Conservation (phyloP, 1,140 invertebrate genomes). For the Drosophila nebulosa region DNA sequence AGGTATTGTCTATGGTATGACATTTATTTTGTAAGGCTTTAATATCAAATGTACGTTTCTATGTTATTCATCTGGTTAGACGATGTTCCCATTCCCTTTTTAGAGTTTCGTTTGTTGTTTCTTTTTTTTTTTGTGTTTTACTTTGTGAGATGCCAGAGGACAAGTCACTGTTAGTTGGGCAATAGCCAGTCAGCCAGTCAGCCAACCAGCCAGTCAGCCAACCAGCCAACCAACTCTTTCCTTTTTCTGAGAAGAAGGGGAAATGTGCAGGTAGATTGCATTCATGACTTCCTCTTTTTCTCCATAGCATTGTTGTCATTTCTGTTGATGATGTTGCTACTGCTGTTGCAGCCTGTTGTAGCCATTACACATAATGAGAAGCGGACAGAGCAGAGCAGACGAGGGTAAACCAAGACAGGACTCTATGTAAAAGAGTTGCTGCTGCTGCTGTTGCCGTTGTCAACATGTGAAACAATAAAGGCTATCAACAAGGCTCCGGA, state of each 20-base stretch:
- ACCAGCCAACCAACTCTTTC: conserved; percentile 5
- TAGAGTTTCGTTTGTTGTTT: conserved; percentile 1
- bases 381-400: conserved; percentile 19
- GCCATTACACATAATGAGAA: conserved; percentile 75
- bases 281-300: conserved; percentile 65
- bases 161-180: conserved; percentile 32
- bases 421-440: conserved; percentile 69
- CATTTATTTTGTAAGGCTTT: conserved; percentile 1
- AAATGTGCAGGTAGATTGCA: conserved; percentile 70
- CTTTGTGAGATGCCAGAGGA: conserved; percentile 29
- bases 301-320: conserved; percentile 56
- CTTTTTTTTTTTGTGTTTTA: conserved; percentile 26
- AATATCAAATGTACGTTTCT: background rate
- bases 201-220: conserved; percentile 6
- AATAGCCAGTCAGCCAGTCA: conserved; percentile 11
- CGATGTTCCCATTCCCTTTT: background rate
- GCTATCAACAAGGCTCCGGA: conserved; percentile 52
- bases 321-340: conserved; percentile 13
- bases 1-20: background rate
- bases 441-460: conserved; percentile 53
- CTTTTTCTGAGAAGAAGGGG: conserved; percentile 25
- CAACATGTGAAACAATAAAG: conserved; percentile 75
- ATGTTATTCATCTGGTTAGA: background rate
- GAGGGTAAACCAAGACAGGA: background rate
- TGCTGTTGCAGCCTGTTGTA: conserved; percentile 47